A percentile compares a stretch with the other conserved stretches of the same genome.
These are phyloP conservation scores for Melinaea marsaeus DNA, from an alignment of 2,888 invertebrate species.

Conservation along the genomic window DNA sequence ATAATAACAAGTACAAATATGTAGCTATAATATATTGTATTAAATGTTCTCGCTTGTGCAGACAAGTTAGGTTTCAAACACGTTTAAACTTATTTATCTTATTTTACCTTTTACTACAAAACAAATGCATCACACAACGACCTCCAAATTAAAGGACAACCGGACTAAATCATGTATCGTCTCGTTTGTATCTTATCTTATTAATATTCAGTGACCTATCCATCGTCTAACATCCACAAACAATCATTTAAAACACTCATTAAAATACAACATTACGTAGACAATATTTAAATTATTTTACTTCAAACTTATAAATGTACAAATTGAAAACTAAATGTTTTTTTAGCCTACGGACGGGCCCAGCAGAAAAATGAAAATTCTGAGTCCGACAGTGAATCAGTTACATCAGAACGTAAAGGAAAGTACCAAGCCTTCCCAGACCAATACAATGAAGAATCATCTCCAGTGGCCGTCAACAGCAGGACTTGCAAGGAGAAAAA, in stretches of 20 bases:
- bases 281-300: conserved; percentile 2
- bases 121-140: conserved; percentile 16
- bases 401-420: conserved; percentile 24
- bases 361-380: conserved; percentile 13
- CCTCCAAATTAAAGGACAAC: conserved; percentile 38
- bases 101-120: conserved; percentile 1
- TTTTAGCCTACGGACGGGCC: conserved; percentile 7
- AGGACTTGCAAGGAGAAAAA: conserved; percentile 81
- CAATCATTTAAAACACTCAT: conserved; percentile 15
- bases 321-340: neutral
- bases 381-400: conserved; percentile 4
- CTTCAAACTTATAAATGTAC: neutral
- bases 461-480: conserved; percentile 33
- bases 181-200: conserved; percentile 20
- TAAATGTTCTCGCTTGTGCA: no score
- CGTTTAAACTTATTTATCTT: no score
- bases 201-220: conserved; percentile 31
- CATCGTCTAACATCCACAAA: conserved; percentile 21
- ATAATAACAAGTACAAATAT: no score
- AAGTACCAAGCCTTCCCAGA: conserved; percentile 38
- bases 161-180: conserved; percentile 36
- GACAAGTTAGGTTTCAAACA: no score
- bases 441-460: conserved; percentile 37
- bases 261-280: neutral
- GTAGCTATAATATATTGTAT: no score